These are phyloP conservation scores for Pyrrhosoma nymphula DNA, from an alignment of 2,888 invertebrate genomes.

Conservation along the genomic window DNA sequence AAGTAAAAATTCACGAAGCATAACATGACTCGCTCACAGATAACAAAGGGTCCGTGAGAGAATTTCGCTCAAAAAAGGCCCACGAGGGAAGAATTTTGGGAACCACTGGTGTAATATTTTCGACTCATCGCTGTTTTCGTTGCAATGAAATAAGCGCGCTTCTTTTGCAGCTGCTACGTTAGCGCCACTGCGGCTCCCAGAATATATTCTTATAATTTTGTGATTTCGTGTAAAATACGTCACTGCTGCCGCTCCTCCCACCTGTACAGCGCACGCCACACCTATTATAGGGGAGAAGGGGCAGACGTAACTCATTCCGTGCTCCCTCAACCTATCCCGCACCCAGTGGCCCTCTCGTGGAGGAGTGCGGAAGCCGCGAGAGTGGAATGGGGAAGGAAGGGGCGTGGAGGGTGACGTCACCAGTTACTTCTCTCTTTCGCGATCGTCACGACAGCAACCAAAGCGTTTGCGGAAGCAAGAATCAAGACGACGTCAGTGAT, in stretches of 20 bases:
- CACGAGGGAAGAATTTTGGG: too few relatives aligned
- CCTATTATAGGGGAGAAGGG: not conserved
- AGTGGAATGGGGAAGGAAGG: not conserved
- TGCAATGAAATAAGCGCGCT: too few relatives aligned
- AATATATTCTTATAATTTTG: not conserved
- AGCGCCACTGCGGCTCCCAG: too few relatives aligned
- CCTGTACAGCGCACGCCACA: too few relatives aligned
- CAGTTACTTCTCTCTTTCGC: not conserved
- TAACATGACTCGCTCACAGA: too few relatives aligned
- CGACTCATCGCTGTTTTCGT: too few relatives aligned
- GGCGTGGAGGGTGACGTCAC: not conserved
- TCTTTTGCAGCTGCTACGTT: too few relatives aligned
- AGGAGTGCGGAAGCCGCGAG: not conserved
- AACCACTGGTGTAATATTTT: too few relatives aligned
- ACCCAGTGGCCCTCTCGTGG: not conserved
- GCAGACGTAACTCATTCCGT: not conserved
- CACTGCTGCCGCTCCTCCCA: not conserved
- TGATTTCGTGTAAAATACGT: not conserved
- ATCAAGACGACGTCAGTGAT: not conserved
- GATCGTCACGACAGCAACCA: not conserved
- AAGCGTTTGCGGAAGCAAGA: not conserved
- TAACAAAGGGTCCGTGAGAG: too few relatives aligned
- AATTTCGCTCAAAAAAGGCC: too few relatives aligned
- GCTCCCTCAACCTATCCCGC: not conserved
- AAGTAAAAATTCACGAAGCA: too few relatives aligned